Conservation (phyloP, 2,888 invertebrate genomes). For the Sinohyriopsis cumingii region DNA sequence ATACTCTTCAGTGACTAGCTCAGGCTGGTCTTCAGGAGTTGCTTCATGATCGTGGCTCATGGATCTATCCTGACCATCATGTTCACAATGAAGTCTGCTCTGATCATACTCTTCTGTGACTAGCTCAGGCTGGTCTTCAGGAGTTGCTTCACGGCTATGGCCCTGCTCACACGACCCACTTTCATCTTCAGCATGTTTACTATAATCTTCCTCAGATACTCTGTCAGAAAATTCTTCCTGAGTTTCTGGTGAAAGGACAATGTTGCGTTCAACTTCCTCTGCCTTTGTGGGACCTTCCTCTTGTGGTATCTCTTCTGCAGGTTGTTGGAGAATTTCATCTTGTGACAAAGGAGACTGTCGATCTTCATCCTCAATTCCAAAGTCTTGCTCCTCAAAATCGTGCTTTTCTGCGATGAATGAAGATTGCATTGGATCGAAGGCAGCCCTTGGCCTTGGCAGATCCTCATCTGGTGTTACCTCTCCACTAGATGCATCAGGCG, state of each 20-base stretch:
- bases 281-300: neutral
- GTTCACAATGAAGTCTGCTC: slow-evolving; percentile 1
- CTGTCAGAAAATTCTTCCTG: slow-evolving; percentile 1
- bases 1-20: neutral
- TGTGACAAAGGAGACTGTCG: too few species aligned
- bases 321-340: neutral
- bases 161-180: neutral
- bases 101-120: slow-evolving; percentile 1
- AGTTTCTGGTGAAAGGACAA: slow-evolving; percentile 1
- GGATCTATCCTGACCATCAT: slow-evolving; percentile 19
- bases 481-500: slow-evolving; percentile 1
- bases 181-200: neutral
- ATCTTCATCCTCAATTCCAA: too few species aligned
- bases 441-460: too few species aligned
- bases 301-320: neutral
- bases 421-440: too few species aligned
- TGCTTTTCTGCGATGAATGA: too few species aligned
- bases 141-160: slow-evolving; percentile 1
- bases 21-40: slow-evolving; percentile 20
- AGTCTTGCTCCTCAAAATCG: too few species aligned
- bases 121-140: slow-evolving; percentile 6
- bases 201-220: slow-evolving; percentile 1
- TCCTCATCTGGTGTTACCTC: neutral
- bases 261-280: slow-evolving; percentile 2
- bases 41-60: slow-evolving; percentile 29